Base-by-base conservation (phyloP, 2,113 vertebrate genomes). In the Piaya cayana region DNA sequence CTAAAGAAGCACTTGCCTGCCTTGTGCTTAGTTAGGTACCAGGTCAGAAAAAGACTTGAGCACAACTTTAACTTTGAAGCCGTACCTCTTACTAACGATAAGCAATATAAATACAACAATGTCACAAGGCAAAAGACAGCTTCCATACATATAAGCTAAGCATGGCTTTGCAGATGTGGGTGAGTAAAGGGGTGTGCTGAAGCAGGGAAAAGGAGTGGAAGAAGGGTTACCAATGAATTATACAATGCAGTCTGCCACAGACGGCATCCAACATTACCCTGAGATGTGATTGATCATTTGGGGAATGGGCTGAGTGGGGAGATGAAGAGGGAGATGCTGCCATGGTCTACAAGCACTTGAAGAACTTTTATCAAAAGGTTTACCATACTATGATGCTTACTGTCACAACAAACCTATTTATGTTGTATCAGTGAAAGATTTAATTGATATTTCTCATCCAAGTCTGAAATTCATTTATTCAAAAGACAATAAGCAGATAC, bases 61-160 rank as follows among this genome's bases (percentile, higher is more conserved):
- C 11, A 70, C 22, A 62, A 65, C 29, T 82, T 62, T 10, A 83
- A 9, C 42, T 82, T 78, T 45, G 72, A 86, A 77, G 14, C 30
- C 47, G 45, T 80, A 37, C 63, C 26, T 88, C 47, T 69, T 63
- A 62, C 15, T 59, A 59, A 63, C 22, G 47, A 55, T 32, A 15
- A 92, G 13, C 34, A 59, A 47, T 21, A 23, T 39, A 60, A 45
- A 58, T 56, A 45, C 53, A 26, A 37, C 17, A 37, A 50, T 39
- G 42, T 71, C 37, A 65, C 29, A 13, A 27, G 65, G 60, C 81
- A 84, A 94, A 89, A 42, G 15, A 75, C 52, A 70, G 34, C 34
- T 89, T 84, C 56, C 2, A 3, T 29, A 55, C 12, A 63, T 0
- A 0, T 26, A 37, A 81, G 4, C 9, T 64, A 12, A 82, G 50